These are phyloP conservation scores for Phrixothrix hirtus DNA, from an alignment of 2,888 invertebrate genomes.

Conservation along the genomic window DNA sequence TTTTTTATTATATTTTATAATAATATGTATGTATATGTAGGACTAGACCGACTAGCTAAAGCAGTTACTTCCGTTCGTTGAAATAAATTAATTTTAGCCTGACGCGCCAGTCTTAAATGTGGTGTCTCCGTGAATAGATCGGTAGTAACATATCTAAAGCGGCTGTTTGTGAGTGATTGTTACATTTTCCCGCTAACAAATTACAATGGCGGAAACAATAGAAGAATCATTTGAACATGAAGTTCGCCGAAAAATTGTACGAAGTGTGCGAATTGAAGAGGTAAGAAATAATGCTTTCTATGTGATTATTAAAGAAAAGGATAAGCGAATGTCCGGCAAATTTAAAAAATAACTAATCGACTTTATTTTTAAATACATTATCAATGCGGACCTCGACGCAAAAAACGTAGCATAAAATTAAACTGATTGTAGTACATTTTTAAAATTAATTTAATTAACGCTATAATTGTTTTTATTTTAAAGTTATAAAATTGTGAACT, in stretches of 20 bases:
- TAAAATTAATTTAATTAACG: too few relatives aligned
- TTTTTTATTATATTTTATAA: background rate
- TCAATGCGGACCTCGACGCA: too few relatives aligned
- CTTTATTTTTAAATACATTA: too few relatives aligned
- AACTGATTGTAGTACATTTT: too few relatives aligned
- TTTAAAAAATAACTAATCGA: conserved; percentile 22
- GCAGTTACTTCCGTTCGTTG: conserved; percentile 30
- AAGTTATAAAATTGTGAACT: too few relatives aligned
- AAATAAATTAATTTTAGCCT: conserved; percentile 43
- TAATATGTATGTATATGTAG: background rate
- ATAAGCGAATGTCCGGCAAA: too few relatives aligned
- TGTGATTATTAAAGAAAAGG: too few relatives aligned
- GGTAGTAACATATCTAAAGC: conserved; percentile 25
- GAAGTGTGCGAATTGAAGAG: conserved; percentile 74
- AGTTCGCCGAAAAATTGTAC: conserved; percentile 71
- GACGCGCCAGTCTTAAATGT: conserved; percentile 49
- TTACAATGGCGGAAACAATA: conserved; percentile 67
- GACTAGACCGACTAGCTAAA: conserved; percentile 20
- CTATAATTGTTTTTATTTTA: too few relatives aligned
- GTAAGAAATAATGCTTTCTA: too few relatives aligned
- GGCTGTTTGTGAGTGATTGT: conserved; percentile 34
- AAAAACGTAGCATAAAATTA: too few relatives aligned
- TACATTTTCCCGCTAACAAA: conserved; percentile 31
- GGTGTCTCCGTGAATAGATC: conserved; percentile 47
- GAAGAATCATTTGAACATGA: conserved; percentile 72